Base-by-base conservation (phyloP, 2,888 invertebrate species). In the Macrostomum cliftonense region DNA sequence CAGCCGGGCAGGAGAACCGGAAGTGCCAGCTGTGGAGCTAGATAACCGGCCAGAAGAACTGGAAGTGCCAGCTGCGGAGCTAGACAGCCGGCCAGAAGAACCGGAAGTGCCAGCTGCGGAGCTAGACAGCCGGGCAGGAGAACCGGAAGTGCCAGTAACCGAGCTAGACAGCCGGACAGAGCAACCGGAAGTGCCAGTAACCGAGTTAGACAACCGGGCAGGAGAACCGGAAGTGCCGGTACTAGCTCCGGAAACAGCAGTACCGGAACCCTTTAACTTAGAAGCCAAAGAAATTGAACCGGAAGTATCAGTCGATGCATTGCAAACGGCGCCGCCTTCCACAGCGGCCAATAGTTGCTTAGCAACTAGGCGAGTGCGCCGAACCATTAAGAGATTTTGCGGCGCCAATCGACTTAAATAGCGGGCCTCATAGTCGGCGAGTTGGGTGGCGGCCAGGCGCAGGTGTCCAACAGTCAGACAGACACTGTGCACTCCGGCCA, bases 401-500 rank as follows among this genome's bases (percentile, higher is more conserved):
- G 87, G 78, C 52, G 79, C 82, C 59, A 93, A 77, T 46, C 81
- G 74, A 0, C 76, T 73, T 56, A 77, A 75, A 65, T 82, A 91
- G 39, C 63, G 57, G 13, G 60, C 54, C 42, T 59, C 38, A 61
- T 75, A 74, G 53, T 66, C 64, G 12, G 56, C 58, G 20, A 74
- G 59, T 55, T 71, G 72, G 38, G 63, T 61, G 47, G 63, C 61
- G 2, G 70, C 63, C 11, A 28, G 9, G 14, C 20, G 12, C 47
- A 71, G 61, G 58, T 86, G 82, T 56, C 74, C 73, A 0, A 77
- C 75, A 1, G 74, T 77, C 13, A 91, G 72, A 39, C 81, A 79
- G 1, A 79, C 77, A 52, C 83, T 82, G 63, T 93, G 79, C 59
- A 91, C 83, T 61, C 80, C 80, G 53, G 82, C 80, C 56, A 95